Percentiles rank a stretch among this genome's conserved stretches.
phyloP scores from a whole-genome alignment of 2,888 invertebrate genomes.

The Agriopis marginaria region DNA sequence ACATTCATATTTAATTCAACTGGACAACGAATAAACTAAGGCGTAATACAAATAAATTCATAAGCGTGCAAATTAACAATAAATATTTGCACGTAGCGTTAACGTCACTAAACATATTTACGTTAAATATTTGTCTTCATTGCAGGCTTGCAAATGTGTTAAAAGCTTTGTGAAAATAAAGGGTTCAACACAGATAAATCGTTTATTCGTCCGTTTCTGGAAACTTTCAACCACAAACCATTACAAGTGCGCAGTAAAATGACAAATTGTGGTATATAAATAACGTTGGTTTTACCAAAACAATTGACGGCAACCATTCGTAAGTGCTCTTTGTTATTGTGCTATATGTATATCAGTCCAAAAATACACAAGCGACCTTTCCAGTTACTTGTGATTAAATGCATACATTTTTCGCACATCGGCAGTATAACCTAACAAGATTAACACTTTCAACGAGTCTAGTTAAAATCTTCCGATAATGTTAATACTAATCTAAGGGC shows the following conservation, averaged over 20 bases:
- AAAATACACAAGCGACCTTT: constrained; percentile 8
- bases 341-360: constrained; percentile 10
- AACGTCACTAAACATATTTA: background rate
- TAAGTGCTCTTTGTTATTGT: constrained; percentile 26
- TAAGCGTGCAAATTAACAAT: background rate
- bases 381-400: constrained; percentile 4
- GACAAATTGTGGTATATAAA: constrained; percentile 17
- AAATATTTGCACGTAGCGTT: background rate
- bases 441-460: background rate
- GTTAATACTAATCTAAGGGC: too few relatives aligned
- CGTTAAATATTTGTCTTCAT: background rate
- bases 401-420: background rate
- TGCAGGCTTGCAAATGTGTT: too few relatives aligned
- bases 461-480: background rate
- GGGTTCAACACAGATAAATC: background rate
- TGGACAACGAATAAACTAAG: background rate
- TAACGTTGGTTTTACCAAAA: constrained; percentile 17
- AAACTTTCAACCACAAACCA: background rate
- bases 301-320: constrained; percentile 32
- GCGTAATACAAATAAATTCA: background rate
- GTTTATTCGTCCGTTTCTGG: background rate
- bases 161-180: background rate
- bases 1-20: background rate
- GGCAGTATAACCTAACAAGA: background rate
- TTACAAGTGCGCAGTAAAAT: constrained; percentile 14